Conservation (phyloP, 2,797 vertebrate genomes). For the Lacerta viridis region DNA sequence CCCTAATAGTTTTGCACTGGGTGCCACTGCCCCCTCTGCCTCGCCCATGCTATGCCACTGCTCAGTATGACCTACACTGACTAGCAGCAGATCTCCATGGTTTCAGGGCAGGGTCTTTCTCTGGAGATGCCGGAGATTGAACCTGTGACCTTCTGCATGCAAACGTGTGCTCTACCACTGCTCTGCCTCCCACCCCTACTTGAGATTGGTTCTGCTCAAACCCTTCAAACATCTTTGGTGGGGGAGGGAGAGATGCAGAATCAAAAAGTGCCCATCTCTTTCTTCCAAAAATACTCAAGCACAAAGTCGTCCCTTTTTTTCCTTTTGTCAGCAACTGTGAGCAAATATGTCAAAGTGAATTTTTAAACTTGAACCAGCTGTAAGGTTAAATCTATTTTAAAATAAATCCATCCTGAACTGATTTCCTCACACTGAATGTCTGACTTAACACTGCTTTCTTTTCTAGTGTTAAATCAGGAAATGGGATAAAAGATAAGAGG, state of each 20-base stretch:
- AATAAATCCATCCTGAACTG: background rate
- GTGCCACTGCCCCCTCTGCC: no score
- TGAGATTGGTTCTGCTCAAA: no score
- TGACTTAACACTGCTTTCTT: background rate
- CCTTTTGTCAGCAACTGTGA: background rate
- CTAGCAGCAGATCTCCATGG: no score
- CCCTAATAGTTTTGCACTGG: no score
- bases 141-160: no score
- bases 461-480: background rate
- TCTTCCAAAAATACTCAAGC: background rate
- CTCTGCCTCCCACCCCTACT: no score
- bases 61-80: no score
- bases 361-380: slow-evolving; percentile 8
- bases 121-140: no score
- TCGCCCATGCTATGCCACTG: no score
- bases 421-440: slow-evolving; percentile 11
- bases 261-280: background rate
- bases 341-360: slow-evolving; percentile 8
- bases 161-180: no score
- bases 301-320: background rate
- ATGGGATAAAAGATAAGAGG: background rate
- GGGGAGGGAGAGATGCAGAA: background rate
- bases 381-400: slow-evolving; percentile 29
- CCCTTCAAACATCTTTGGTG: no score
- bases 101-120: no score